Base-by-base conservation (phyloP, 2,113 vertebrate species). In the Scomber japonicus region DNA sequence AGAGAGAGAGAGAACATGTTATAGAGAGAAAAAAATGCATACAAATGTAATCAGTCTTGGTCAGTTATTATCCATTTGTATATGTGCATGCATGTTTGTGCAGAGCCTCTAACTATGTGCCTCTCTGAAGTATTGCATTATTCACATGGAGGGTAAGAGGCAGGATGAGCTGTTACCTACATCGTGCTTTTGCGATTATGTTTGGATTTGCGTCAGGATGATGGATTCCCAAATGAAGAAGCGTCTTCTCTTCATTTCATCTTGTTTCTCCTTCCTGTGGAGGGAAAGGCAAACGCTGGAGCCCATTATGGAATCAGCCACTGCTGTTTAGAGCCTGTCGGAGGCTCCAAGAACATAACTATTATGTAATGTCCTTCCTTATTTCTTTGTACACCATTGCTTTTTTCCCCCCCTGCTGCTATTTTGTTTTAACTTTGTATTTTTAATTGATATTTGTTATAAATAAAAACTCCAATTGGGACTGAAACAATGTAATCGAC, bases 161-260 rank as follows among this genome's bases (percentile, higher is more conserved):
- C 55, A 2, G 44, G 19, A 54, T n/a, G 61, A 76, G 72, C 53
- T 13, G 57, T 62, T 71, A 49, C 75, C 66, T 72, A 24, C 66
- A 62, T 24, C 19, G 12, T 8, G 15, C 75, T 69, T 56, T 75
- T 64, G 61, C 19, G 11, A 67, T 78, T 60, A 72, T 82, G 78
- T 84, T 73, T 78, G 72, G 45, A 72, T 84, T 68, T 81, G 71
- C 27, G 57, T 88, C 90, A 81, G 45, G 57, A 62, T 77, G 79
- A 88, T 81, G 53, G 53, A 85, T 83, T 79, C 61, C 54, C 14
- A 56, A 55, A 74, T 31, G 15, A 65, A 53, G 71, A 63, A 8
- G 15, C 27, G 17, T 46, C 70, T 19, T 69, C 56, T 55, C 16
- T 51, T 74, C 56, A 49, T 83, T 68, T 81, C 51, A 45, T 14